A percentile compares a stretch with the other conserved stretches of the same genome.
Conservation (phyloP, 2,888 invertebrate species). For the Athalia cordata region DNA sequence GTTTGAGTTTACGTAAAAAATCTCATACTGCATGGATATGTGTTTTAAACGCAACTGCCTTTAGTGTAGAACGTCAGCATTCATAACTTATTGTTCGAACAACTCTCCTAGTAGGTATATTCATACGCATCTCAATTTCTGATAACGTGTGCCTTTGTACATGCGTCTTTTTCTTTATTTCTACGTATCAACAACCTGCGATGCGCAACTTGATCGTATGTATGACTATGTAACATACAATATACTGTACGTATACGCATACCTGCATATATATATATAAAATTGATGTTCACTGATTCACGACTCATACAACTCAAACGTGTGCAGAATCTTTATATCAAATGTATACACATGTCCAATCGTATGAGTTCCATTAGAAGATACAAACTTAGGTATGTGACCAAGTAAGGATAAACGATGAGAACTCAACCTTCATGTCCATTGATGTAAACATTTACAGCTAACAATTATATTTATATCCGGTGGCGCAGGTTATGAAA, state of each 20-base stretch:
- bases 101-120: too few species aligned
- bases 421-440: background rate
- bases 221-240: background rate
- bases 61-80: too few species aligned
- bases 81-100: too few species aligned
- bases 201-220: background rate
- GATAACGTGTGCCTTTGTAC: too few species aligned
- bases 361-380: background rate
- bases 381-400: background rate
- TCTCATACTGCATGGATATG: too few species aligned
- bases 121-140: too few species aligned
- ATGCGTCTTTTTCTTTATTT: too few species aligned
- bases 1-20: too few species aligned
- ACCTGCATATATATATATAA: background rate
- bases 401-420: slow-evolving; percentile 34
- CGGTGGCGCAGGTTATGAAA: background rate
- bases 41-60: too few species aligned
- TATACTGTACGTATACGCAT: too few species aligned
- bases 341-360: background rate
- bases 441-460: slow-evolving; percentile 18
- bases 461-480: background rate
- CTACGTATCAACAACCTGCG: background rate
- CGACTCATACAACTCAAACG: background rate
- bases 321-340: background rate
- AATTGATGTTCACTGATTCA: slow-evolving; percentile 9